These are phyloP conservation scores for Spea hammondii DNA, from an alignment of 2,797 vertebrate genomes.

Conservation along the genomic window DNA sequence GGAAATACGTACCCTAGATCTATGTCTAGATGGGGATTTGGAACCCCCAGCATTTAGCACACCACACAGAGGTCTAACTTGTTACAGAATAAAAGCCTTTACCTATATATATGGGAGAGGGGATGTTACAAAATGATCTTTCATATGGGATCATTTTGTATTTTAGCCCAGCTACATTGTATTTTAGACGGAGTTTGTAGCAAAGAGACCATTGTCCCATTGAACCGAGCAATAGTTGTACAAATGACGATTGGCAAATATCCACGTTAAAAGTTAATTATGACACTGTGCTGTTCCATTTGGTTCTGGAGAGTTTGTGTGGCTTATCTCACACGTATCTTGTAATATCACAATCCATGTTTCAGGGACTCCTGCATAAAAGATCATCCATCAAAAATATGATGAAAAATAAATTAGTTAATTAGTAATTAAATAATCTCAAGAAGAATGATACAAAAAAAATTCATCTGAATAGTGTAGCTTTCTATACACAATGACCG, in stretches of 20 bases:
- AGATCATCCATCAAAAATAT: not conserved
- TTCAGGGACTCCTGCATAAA: not conserved
- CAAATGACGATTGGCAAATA: conserved; percentile 15
- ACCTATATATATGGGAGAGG: too few species aligned
- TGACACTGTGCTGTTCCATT: conserved; percentile 18
- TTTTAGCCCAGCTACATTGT: not conserved
- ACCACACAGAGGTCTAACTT: too few species aligned
- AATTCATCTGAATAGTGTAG: too few species aligned
- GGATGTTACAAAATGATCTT: too few species aligned
- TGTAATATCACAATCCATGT: not conserved
- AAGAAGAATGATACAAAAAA: too few species aligned
- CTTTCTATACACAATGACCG: too few species aligned
- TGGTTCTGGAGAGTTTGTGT: not conserved
- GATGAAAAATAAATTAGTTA: too few species aligned
- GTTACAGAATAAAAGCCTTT: too few species aligned
- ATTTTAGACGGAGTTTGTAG: not conserved
- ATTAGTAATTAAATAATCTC: too few species aligned
- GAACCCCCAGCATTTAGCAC: too few species aligned
- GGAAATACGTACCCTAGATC: not conserved
- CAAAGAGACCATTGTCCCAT: conserved; percentile 17
- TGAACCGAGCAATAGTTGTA: conserved; percentile 7
- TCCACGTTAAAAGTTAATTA: not conserved
- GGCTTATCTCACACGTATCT: not conserved
- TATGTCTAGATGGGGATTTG: too few species aligned
- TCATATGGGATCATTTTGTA: not conserved